Evolutionary conservation across 2,888 invertebrate species (phyloP), one percentile per base, ranked within the genome.

Genomic region (Bruchidius siliquastri): DNA sequence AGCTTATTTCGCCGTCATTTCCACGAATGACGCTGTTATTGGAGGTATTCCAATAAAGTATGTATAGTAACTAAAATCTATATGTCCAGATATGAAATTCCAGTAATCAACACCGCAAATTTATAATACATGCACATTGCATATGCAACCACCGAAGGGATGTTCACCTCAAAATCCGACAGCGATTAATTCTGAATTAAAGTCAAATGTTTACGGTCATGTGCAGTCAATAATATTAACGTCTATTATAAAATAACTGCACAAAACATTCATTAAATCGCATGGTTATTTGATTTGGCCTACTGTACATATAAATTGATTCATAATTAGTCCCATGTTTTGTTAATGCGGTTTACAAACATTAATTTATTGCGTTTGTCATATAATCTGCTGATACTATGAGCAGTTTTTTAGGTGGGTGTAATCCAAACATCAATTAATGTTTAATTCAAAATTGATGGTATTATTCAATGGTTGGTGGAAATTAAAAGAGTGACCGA

Each of bases 201-300:
- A 49, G 13, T 49, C 49, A 49, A 49, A 49, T 49, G 49, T 49
- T 49, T 49, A 49, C 49, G 49, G 49, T 13, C 13, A 13, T 18
- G 49, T 8, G 18, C 18, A 49, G 8, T 49, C 49, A 49, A 49
- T 49, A 49, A 49, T 18, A 49, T 49, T 49, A 49, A 49, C 49
- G 49, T 49, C 49, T 49, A 49, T 49, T 49, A 49, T 49, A 49
- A 49, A 49, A 49, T 49, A 49, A 49, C 49, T 49, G 49, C 49
- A 49, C 49, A 49, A 49, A 49, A 49, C 32, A 68, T 72, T 71
- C 72, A 76, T 76, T 74, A 71, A 74, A 74, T 72, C 73, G 20
- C 68, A 69, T 71, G 72, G 67, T 71, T 75, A 74, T 76, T 73
- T 76, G 72, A 76, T 75, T 73, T 73, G 72, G 73, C 73, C 72